Base-by-base conservation (phyloP, 2,888 invertebrate species). In the Phengaris arion region DNA sequence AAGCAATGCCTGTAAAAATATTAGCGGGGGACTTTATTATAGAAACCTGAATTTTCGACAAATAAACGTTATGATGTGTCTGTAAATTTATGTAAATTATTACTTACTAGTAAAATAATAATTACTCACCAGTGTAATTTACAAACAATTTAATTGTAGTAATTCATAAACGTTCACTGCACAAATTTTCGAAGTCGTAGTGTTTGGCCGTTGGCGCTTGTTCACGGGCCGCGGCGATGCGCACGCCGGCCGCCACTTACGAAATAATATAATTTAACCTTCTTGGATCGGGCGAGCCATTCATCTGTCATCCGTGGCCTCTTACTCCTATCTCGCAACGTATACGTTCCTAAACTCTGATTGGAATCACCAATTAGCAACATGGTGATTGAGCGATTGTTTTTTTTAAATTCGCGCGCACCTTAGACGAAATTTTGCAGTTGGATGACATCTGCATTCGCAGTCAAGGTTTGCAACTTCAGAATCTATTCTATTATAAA, bases 281-380 rank as follows among this genome's bases (percentile, higher is more conserved):
- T 75, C 72, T 72, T 72, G 13, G 55, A 69, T 55, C 55, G 54
- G 46, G 69, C 57, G 55, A 70, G 68, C 75, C 75, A 70, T 75
- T 75, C 75, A 75, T 75, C 75, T 75, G 75, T 75, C 75, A 75
- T 75, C 48, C n/a, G 55, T 51, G 54, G 70, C 75, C 75, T 75
- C 75, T 70, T 70, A 70, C 75, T 75, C 48, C 57, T 55, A 69
- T 75, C 69, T 69, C 55, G 46, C 48, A 55, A 54, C 75, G 55
- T 69, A 74, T 70, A 70, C 69, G 75, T 72, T 51, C 51, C 52
- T 35, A 9, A 75, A 51, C 69, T 51, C 48, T 64, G 75, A 55
- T 75, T 70, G 46, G 75, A 75, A 75, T 75, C 35, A 74, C 52
- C 74, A 77, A 68, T 10, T 72, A 74, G 59, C 35, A 68, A 35